Evolutionary conservation across 2,888 invertebrate genomes (phyloP).

Genomic region (Chymomyza amoena): DNA sequence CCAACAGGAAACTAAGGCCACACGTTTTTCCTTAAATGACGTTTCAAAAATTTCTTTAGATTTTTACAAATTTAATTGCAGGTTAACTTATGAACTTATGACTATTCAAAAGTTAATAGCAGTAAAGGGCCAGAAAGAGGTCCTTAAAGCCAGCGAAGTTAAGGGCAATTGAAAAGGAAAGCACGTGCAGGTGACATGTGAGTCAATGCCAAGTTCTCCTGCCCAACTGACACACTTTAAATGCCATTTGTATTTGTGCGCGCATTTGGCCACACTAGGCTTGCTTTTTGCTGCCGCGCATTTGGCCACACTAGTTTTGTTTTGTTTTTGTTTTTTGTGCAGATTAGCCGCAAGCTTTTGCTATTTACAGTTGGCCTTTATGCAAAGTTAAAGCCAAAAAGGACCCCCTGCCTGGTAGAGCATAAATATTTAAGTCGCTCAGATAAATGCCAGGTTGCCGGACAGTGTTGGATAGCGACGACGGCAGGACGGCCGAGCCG

Average conservation of each 20-base stretch:
- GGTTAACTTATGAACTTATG: background rate
- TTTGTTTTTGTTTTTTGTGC: conserved; percentile 10
- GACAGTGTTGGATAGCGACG: background rate
- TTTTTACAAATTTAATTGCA: conserved; percentile 29
- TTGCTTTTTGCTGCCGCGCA: background rate
- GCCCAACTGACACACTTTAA: background rate
- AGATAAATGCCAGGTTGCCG: background rate
- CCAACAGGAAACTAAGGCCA: too few relatives aligned
- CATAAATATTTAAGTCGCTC: conserved; percentile 17
- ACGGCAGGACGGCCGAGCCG: too few relatives aligned
- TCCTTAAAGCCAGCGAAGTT: background rate
- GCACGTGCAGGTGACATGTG: background rate
- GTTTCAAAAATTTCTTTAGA: conserved; percentile 18
- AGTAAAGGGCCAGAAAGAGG: background rate
- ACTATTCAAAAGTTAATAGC: background rate
- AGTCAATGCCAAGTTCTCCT: background rate
- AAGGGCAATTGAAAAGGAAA: background rate
- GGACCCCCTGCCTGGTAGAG: background rate
- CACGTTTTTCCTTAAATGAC: background rate
- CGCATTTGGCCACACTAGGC: background rate
- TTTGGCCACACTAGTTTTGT: background rate
- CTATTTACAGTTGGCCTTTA: conserved; percentile 1
- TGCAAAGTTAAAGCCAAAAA: background rate
- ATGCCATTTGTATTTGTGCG: background rate
- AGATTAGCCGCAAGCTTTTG: conserved; percentile 31